Base-by-base conservation (phyloP, 2,113 vertebrate species). In the Chionis minor region DNA sequence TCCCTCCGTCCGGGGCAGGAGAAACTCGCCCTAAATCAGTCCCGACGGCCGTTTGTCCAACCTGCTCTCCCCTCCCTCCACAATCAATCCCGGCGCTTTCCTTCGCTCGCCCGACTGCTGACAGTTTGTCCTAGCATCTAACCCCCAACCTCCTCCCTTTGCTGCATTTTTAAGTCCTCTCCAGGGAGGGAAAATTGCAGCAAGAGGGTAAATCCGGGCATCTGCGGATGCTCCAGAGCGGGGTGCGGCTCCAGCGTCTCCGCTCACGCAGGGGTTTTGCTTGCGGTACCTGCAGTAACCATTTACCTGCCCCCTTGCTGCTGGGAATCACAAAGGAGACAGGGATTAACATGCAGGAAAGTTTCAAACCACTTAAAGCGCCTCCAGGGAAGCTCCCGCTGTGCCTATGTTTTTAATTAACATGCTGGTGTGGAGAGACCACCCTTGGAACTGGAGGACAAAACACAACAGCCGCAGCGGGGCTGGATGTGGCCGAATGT, bases 381-480 rank as follows among this genome's bases (percentile, higher is more conserved):
- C 82, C 71, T 79, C 90, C 42, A 49, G 91, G 90, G 95, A 59
- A 73, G 86, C 79, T 47, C 88, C 72, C 6, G 82, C 78, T 18
- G 74, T 8, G 63, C 33, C 81, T 21, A 23, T 88, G 92, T 4
- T 94, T 98, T 93, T 97, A 90, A 97, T 95, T 93, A 98, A 91
- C 67, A 7, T 3, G 69, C 88, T n/a, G 90, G 82, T 42, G 86
- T 20, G 8, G 90, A 92, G 90, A 92, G 90, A 95, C 70, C 87
- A 93, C 91, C 81, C 79, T 84, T 32, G 79, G 38, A 92, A 16
- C 14, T 3, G 54, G 40, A 92, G 80, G 73, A 81, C 92, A 65
- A 96, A 93, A 91, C 81, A 71, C 75, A 54, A 38, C 63, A 88
- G 71, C 40, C 45, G 63, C 82, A 73, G n/a, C 32, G 7, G 86